Conservation (phyloP, 1,140 invertebrate genomes). For the Agraylea sexmaculata region DNA sequence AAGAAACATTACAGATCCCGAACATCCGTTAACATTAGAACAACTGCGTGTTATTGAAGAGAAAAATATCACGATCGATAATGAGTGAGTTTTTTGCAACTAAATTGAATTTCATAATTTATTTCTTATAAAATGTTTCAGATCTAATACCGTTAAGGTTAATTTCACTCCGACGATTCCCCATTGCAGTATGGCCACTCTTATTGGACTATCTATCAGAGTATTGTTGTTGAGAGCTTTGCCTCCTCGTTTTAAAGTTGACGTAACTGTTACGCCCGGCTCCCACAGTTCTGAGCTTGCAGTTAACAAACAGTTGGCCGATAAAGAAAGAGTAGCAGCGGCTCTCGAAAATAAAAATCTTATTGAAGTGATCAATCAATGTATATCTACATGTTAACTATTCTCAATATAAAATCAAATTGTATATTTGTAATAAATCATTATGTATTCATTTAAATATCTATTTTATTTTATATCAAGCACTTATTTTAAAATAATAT, state of each 20-base stretch:
- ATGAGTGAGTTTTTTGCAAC: too few relatives aligned
- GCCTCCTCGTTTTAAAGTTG: constrained; percentile 79
- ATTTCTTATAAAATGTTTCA: too few relatives aligned
- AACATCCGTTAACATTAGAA: constrained; percentile 94
- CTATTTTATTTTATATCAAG: too few relatives aligned
- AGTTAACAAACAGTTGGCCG: constrained; percentile 95
- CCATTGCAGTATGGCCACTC: constrained; percentile 97
- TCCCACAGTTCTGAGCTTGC: constrained; percentile 83
- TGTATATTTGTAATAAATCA: too few relatives aligned
- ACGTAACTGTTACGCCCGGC: constrained; percentile 82
- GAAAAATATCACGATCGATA: constrained; percentile 63
- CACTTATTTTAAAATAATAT: too few relatives aligned
- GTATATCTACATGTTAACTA: too few relatives aligned
- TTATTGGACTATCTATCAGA: constrained; percentile 72
- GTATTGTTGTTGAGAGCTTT: constrained; percentile 82
- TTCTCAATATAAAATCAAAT: too few relatives aligned
- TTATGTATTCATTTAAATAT: too few relatives aligned
- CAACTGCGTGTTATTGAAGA: constrained; percentile 90
- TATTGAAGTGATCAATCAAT: constrained; percentile 90
- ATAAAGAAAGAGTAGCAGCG: constrained; percentile 96
- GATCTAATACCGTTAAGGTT: constrained; percentile 59
- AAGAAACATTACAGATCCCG: constrained; percentile 92
- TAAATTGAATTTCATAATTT: too few relatives aligned
- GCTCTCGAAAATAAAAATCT: constrained; percentile 89
- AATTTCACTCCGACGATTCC: constrained; percentile 96